A percentile compares a stretch with the other conserved stretches of the same genome.
These are phyloP conservation scores for Drosophila grimshawi DNA, from an alignment of 1,140 invertebrate genomes.

Conservation along the genomic window DNA sequence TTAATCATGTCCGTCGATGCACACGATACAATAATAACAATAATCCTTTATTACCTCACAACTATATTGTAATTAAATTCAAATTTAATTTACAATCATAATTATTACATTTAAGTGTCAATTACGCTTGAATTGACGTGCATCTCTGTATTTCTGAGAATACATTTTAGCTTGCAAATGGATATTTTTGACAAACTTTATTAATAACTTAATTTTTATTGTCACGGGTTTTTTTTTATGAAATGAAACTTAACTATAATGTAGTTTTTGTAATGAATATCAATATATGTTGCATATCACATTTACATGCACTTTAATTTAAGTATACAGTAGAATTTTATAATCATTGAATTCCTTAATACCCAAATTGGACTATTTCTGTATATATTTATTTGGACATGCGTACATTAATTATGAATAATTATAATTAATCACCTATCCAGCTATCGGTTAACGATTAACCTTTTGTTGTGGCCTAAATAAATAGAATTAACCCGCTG, in stretches of 20 bases:
- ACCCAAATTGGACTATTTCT: not conserved
- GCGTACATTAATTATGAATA: conserved; percentile 15
- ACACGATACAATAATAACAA: too few relatives aligned
- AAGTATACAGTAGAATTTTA: not conserved
- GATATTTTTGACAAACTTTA: not conserved
- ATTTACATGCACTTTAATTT: not conserved
- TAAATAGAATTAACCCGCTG: conserved; percentile 56
- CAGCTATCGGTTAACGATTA: conserved; percentile 33
- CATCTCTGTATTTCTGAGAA: not conserved
- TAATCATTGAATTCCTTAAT: not conserved
- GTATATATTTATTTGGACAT: conserved; percentile 11
- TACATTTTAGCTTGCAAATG: not conserved
- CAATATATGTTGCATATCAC: too few relatives aligned
- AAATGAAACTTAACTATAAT: too few relatives aligned
- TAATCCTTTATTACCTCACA: not conserved
- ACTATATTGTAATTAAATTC: not conserved
- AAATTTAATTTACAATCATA: not conserved
- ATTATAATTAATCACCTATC: conserved; percentile 22
- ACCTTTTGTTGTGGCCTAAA: conserved; percentile 38
- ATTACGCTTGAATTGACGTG: not conserved
- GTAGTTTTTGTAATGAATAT: too few relatives aligned
- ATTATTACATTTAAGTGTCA: not conserved
- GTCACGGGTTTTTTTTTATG: too few relatives aligned
- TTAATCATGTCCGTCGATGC: too few relatives aligned
- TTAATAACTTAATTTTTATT: too few relatives aligned